These are phyloP conservation scores for Chrysemys picta DNA, from an alignment of 2,113 vertebrate species.

Conservation along the genomic window DNA sequence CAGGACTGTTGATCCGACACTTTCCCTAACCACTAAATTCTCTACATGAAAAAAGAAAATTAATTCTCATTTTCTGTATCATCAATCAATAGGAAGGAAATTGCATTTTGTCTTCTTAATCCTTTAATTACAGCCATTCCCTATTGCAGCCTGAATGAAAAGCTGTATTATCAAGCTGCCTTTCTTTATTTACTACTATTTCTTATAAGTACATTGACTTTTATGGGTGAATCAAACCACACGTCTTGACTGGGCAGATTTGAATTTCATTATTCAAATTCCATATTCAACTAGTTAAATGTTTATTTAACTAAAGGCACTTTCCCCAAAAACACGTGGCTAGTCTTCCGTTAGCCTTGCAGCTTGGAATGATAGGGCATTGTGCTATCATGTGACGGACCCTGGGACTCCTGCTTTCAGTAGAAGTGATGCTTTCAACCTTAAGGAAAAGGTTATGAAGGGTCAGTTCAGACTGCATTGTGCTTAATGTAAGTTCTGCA, in stretches of 20 bases:
- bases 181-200: background rate
- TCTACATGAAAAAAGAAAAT: slow-evolving; percentile 73
- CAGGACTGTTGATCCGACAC: background rate
- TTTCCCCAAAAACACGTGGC: background rate
- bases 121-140: slow-evolving; percentile 56
- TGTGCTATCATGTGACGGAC: background rate
- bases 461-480: background rate
- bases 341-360: background rate
- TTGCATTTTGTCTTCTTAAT: slow-evolving; percentile 77
- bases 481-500: background rate
- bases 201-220: background rate
- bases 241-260: background rate
- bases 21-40: background rate
- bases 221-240: background rate
- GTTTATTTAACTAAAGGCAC: background rate
- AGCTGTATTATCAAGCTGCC: background rate
- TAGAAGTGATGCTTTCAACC: background rate
- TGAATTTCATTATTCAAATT: background rate
- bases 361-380: background rate
- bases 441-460: background rate
- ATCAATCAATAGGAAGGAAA: slow-evolving; percentile 80
- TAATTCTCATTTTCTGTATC: slow-evolving; percentile 78
- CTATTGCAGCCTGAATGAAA: background rate
- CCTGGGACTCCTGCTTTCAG: background rate
- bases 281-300: background rate